A percentile compares a stretch with the other conserved stretches of the same genome.
phyloP scores from a whole-genome alignment of 2,888 invertebrate genomes.

The Aleiodes alternator region DNA sequence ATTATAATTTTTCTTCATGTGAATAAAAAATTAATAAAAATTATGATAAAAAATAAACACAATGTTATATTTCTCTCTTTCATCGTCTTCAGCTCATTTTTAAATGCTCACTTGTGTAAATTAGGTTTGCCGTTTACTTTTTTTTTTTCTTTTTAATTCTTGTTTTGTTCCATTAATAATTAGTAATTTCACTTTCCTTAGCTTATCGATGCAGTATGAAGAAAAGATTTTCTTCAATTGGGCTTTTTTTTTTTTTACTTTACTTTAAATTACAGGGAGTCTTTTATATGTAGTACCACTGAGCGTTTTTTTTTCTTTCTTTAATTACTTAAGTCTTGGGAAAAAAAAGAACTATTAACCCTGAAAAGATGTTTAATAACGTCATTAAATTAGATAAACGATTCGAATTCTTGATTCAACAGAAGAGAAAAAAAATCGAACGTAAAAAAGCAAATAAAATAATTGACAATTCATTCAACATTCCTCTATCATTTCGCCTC shows the following conservation, averaged over 20 bases:
- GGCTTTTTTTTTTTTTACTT: neutral
- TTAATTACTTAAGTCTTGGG: constrained; percentile 11
- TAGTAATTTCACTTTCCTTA: constrained; percentile 33
- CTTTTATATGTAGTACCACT: constrained; percentile 35
- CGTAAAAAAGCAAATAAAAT: constrained; percentile 9
- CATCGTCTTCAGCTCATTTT: constrained; percentile 29
- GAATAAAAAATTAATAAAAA: constrained; percentile 26
- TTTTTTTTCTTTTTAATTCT: neutral
- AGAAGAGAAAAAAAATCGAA: neutral
- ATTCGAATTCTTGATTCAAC: constrained; percentile 5
- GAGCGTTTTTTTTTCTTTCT: constrained; percentile 26
- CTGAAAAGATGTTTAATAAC: constrained; percentile 27
- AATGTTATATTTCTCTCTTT: constrained; percentile 15
- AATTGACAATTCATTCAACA: constrained; percentile 22
- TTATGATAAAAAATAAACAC: constrained; percentile 27
- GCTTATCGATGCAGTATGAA: constrained; percentile 31
- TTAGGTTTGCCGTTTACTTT: constrained; percentile 6
- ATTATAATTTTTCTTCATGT: constrained; percentile 16
- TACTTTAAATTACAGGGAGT: constrained; percentile 38
- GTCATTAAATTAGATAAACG: constrained; percentile 21
- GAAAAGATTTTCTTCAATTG: constrained; percentile 20
- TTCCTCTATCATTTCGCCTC: constrained; percentile 19
- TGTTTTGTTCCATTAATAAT: constrained; percentile 12
- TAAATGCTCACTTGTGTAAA: constrained; percentile 30
- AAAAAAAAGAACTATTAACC: constrained; percentile 24